Base-by-base conservation (phyloP, 2,113 vertebrate genomes). In the Chelonoidis abingdonii region DNA sequence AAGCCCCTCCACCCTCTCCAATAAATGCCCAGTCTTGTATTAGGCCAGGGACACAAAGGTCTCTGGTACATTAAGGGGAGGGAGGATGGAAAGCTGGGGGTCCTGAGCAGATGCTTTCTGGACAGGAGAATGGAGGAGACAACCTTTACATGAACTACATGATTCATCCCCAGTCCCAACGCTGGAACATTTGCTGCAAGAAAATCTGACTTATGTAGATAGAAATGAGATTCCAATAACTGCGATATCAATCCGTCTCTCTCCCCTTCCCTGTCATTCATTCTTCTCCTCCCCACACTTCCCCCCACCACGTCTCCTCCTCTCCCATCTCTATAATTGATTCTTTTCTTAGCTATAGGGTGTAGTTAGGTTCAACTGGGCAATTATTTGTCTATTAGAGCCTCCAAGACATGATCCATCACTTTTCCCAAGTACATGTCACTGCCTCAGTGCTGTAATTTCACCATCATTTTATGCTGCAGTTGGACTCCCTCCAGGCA, bases 251-350 rank as follows among this genome's bases (percentile, higher is more conserved):
- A 90, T 95, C 96, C 96, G 88, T 86, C 89, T 97, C 94, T 83
- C 88, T 96, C 91, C 96, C 97, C 89, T 93, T 96, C 94, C 95
- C 94, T 97, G 96, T 91, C 93, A 94, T 88, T 95, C 35, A 14
- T 96, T 94, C 93, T 95, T 95, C 96, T 47, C 41, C 38, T 95
- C 95, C 93, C 86, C 89, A 47, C 53, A 95, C 95, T 75, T 84
- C 94, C 92, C 96, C 96, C 95, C 82, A 90, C 92, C 92, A 94
- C 93, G 7, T 21, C 35, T 95, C 95, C 94, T 96, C 96, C 97
- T 97, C 95, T 97, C 89, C 92, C 89, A 95, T 96, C 95, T 97
- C 93, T 84, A 86, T 97, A 97, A 97, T 97, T 97, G 89, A 96
- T 95, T 94, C 95, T 97, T 95, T 97, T 94, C 94, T 96, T 95